phyloP scores from a whole-genome alignment of 2,113 vertebrate species.

The Spermophilus dauricus region DNA sequence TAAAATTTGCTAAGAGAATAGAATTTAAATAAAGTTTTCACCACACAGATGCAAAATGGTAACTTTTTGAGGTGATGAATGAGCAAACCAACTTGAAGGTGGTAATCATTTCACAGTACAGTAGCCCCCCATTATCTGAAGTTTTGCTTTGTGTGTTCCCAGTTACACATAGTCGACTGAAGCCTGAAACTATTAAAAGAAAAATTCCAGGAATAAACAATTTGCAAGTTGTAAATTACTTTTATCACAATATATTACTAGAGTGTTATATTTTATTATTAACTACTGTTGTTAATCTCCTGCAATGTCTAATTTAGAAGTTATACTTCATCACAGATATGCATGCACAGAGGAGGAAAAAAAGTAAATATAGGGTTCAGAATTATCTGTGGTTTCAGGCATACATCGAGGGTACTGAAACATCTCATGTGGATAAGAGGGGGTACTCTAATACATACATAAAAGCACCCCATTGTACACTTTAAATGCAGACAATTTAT shows the following conservation, averaged over 20 bases:
- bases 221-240: not conserved
- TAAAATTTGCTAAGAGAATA: not conserved
- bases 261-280: not conserved
- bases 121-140: not conserved
- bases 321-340: not conserved
- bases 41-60: not conserved
- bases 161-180: not conserved
- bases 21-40: not conserved
- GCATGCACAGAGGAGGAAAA: rapidly evolving
- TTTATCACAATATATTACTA: no score
- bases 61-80: not conserved
- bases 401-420: not conserved
- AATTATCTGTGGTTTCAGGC: no score
- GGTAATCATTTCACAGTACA: not conserved
- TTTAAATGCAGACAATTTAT: not conserved
- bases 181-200: not conserved
- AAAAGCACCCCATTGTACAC: not conserved
- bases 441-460: not conserved
- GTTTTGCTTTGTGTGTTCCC: not conserved
- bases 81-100: not conserved
- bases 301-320: not conserved
- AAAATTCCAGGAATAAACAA: not conserved
- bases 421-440: not conserved
- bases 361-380: not conserved
- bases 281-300: not conserved